phyloP scores from a whole-genome alignment of 2,113 vertebrate genomes.

The Lasiurus cinereus region DNA sequence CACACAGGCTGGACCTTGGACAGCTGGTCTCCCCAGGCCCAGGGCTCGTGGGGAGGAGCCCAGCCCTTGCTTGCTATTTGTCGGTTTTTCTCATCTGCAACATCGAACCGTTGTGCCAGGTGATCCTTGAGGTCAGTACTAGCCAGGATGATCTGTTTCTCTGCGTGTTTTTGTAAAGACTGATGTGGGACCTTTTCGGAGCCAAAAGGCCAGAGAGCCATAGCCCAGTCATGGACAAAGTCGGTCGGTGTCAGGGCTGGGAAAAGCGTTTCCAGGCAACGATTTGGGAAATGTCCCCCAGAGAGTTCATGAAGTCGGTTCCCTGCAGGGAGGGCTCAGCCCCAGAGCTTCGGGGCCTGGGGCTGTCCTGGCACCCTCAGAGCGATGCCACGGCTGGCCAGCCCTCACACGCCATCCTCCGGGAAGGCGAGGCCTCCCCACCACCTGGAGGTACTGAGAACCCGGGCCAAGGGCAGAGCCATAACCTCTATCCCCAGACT shows the following conservation, averaged over 20 bases:
- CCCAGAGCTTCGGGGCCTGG: no score
- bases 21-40: neutral
- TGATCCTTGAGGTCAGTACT: neutral
- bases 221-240: neutral
- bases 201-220: neutral
- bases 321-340: neutral
- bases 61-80: neutral
- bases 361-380: no score
- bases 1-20: neutral
- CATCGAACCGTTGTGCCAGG: neutral
- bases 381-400: no score
- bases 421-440: neutral
- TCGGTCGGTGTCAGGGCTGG: neutral
- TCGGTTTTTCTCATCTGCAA: neutral
- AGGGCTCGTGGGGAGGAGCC: fast-evolving
- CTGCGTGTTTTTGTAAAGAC: neutral
- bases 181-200: neutral
- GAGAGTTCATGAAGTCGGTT: neutral
- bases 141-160: neutral
- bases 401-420: neutral
- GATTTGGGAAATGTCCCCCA: no score
- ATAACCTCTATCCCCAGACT: neutral
- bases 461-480: neutral
- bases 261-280: neutral
- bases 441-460: neutral